Base-by-base conservation (phyloP, 2,797 vertebrate genomes). In the Cynopterus sphinx region DNA sequence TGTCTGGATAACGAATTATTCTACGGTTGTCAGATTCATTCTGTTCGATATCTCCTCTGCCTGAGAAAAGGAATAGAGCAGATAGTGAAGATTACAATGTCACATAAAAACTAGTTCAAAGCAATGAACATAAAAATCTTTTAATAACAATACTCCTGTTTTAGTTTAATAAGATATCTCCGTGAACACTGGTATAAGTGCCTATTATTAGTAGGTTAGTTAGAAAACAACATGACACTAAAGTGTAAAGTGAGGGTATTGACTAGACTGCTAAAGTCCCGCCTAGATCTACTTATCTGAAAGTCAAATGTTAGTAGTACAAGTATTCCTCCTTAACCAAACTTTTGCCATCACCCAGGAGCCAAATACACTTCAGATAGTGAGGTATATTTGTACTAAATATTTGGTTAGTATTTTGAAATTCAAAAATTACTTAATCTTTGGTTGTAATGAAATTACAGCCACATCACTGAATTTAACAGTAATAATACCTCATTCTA, bases 1-100 rank as follows among this genome's bases (percentile, higher is more conserved):
- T 99, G 98, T 99, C 99, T 0, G 99, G 99, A 88, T 99, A 99
- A 71, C 99, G 99, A 68, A 99, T 98, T 63, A 99, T 99, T 74
- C 99, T 98, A n/a, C 99, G 99, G 94, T 97, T 99, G 87, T 99
- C 99, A 24, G 99, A 98, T 83, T 99, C 99, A 0, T 99, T 99
- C 94, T 99, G 98, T 11, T 99, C 99, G 31, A 98, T 95, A 55
- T 99, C 99, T n/a, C 99, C 99, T 94, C 99, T 98, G 75, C 99
- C 99, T 99, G 78, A 87, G 46, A 96, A 96, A 24, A 90, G 71
- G 11, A 90, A 92, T 2, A 88, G 13, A 78, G 17, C 10, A 90
- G 55, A 87, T n/a, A 71, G 21, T 85, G 55, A 83, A 94, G 33
- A 57, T 79, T 73, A 85, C 19, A 90, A 33, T 31, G 31, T 75